A percentile compares a stretch with the other conserved stretches of the same genome.
These are phyloP conservation scores for Chinchilla lanigera DNA, from an alignment of 2,113 vertebrate genomes.

Conservation along the genomic window DNA sequence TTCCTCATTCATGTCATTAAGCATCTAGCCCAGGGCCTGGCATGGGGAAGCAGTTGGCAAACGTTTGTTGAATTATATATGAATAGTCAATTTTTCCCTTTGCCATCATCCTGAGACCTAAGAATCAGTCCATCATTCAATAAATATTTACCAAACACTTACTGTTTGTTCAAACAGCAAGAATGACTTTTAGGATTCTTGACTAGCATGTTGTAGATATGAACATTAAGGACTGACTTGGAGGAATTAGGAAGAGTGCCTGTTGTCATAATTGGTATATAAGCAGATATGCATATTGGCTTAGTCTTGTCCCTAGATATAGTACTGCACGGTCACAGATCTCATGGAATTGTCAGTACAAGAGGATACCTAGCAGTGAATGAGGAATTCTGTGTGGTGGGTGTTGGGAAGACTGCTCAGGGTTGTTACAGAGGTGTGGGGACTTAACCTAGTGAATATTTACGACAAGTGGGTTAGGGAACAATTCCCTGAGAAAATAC, in stretches of 20 bases:
- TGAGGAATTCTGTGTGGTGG: not conserved
- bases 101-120: not conserved
- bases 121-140: not conserved
- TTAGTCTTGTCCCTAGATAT: not conserved
- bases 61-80: not conserved
- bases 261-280: not conserved
- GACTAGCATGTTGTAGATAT: too few relatives aligned
- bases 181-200: not conserved
- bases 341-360: not conserved
- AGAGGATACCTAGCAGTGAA: not conserved
- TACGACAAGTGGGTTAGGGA: not conserved
- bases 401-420: not conserved
- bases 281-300: fast-evolving
- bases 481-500: not conserved
- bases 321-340: not conserved
- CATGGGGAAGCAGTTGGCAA: not conserved
- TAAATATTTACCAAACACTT: not conserved
- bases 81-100: not conserved
- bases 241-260: not conserved
- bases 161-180: not conserved
- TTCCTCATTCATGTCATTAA: not conserved
- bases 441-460: not conserved
- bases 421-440: not conserved
- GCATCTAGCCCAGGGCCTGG: not conserved
- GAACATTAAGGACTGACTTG: not conserved